These are phyloP conservation scores for Crambe crambe DNA, from an alignment of 37 sponge, comb jelly and placozoan species.

Conservation along the genomic window DNA sequence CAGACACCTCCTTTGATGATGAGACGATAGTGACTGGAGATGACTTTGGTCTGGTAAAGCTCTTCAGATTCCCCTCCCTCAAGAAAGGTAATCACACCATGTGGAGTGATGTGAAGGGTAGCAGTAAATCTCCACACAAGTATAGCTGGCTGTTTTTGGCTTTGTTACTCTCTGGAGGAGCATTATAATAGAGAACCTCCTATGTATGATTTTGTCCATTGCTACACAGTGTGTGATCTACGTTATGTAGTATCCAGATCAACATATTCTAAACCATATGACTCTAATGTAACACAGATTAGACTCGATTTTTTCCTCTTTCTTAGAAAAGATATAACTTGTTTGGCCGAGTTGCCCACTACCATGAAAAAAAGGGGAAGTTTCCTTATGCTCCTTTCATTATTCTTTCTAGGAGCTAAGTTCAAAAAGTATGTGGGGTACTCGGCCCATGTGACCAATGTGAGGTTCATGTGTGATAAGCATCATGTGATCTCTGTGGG, in stretches of 20 bases:
- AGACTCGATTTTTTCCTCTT: background rate
- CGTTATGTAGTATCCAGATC: too few species aligned
- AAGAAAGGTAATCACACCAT: constrained; percentile 78
- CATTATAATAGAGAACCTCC: too few species aligned
- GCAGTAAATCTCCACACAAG: too few species aligned
- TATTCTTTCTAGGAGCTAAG: constrained; percentile 73
- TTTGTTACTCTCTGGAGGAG: too few species aligned
- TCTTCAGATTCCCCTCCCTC: constrained; percentile 87
- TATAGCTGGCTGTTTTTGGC: too few species aligned
- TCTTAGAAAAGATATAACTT: too few species aligned
- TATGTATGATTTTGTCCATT: too few species aligned
- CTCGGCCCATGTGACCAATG: constrained; percentile 98
- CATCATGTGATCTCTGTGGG: constrained; percentile 85
- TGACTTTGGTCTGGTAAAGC: constrained; percentile 97
- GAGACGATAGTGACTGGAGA: constrained; percentile 91
- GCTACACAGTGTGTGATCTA: too few species aligned
- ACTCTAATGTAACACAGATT: too few species aligned
- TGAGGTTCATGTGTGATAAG: constrained; percentile 78
- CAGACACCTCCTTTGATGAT: constrained; percentile 70
- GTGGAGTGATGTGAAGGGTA: too few species aligned
- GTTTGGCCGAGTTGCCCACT: background rate
- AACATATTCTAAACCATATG: too few species aligned
- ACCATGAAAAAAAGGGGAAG: background rate
- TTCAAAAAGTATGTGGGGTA: constrained; percentile 92
- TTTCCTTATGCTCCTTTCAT: background rate